Percentiles rank a stretch among this genome's conserved stretches.
Evolutionary conservation across 2,888 invertebrate genomes (phyloP).

Genomic region (Hydriomena furcata): DNA sequence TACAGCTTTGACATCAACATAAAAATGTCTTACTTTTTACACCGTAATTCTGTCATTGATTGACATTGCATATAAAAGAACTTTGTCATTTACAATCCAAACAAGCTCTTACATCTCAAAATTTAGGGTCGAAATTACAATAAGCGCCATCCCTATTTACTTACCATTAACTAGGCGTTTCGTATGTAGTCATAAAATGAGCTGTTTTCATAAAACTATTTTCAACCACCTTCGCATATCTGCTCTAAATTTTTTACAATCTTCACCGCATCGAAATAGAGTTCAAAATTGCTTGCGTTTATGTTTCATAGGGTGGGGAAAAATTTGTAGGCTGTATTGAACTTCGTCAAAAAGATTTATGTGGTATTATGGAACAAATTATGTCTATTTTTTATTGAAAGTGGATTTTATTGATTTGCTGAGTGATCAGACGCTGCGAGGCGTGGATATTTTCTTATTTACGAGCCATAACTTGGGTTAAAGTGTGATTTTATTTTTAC

Average conservation of each 20-base stretch:
- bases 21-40: constrained; percentile 47
- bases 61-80: constrained; percentile 38
- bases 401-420: constrained; percentile 38
- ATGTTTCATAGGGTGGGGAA: background rate
- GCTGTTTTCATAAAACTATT: constrained; percentile 64
- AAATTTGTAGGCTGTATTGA: constrained; percentile 25
- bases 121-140: constrained; percentile 28
- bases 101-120: background rate
- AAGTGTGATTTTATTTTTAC: constrained; percentile 38
- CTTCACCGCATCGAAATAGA: constrained; percentile 6
- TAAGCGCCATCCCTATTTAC: constrained; percentile 32
- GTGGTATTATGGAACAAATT: constrained; percentile 49
- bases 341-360: constrained; percentile 61
- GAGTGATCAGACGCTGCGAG: constrained; percentile 33
- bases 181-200: constrained; percentile 53
- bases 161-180: constrained; percentile 52
- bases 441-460: constrained; percentile 33
- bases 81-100: background rate
- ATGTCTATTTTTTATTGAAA: constrained; percentile 48
- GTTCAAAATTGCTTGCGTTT: constrained; percentile 18
- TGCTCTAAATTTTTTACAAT: background rate
- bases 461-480: constrained; percentile 31
- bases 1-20: constrained; percentile 41
- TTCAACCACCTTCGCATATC: constrained; percentile 31
- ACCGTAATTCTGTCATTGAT: constrained; percentile 37